Conservation (phyloP, 2,113 vertebrate species). For the Ctenodactylus gundi region DNA sequence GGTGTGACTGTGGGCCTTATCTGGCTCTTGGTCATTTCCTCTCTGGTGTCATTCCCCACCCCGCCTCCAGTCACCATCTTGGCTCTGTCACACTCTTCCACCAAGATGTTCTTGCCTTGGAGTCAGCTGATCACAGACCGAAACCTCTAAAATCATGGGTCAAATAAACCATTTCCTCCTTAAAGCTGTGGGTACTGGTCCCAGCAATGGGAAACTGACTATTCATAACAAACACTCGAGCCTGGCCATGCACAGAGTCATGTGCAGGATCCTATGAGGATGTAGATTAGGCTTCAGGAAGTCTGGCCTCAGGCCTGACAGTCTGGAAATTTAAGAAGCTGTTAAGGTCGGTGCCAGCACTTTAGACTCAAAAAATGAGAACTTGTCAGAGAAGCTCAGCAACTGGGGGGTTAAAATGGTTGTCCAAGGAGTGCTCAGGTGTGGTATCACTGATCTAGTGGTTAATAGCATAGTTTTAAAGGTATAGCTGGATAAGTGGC, state of each 20-base stretch:
- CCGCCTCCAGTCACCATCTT: background rate
- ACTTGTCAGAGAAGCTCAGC: background rate
- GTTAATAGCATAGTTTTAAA: background rate
- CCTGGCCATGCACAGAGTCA: background rate
- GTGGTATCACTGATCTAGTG: background rate
- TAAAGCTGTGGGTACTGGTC: background rate
- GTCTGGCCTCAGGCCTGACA: fast-evolving
- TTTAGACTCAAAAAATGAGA: background rate
- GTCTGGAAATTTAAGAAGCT: background rate
- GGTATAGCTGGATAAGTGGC: background rate
- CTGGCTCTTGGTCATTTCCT: background rate
- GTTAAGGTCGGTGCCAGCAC: background rate
- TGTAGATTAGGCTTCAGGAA: background rate
- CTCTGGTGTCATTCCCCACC: background rate
- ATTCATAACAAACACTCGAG: background rate
- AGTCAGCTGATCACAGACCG: background rate
- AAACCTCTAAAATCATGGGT: background rate
- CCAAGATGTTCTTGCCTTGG: background rate
- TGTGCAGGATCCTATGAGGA: background rate
- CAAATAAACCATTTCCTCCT: background rate
- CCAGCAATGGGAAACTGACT: background rate
- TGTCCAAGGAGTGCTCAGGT: background rate
- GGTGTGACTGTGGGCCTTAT: background rate
- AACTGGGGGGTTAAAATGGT: background rate
- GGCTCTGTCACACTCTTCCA: background rate